These are phyloP conservation scores for Varroa destructor DNA, from an alignment of 1,140 invertebrate genomes.

Conservation along the genomic window DNA sequence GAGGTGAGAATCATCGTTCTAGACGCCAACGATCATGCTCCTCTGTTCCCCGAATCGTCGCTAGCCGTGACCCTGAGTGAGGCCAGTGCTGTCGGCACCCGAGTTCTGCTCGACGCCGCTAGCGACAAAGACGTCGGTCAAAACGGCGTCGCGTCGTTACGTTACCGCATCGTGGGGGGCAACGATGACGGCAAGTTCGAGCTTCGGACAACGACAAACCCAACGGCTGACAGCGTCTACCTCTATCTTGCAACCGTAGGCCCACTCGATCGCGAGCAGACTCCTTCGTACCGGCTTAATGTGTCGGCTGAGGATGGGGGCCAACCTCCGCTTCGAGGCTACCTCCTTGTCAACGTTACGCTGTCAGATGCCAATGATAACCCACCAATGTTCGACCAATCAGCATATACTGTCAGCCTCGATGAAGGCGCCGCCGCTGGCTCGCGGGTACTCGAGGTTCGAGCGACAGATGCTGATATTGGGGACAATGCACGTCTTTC, in stretches of 20 bases:
- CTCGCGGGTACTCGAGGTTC: constrained; percentile 72
- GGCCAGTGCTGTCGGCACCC: constrained; percentile 68
- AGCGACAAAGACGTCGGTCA: constrained; percentile 68
- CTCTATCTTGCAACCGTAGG: constrained; percentile 77
- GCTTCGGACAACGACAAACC: constrained; percentile 69
- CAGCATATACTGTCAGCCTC: constrained; percentile 74
- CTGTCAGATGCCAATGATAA: constrained; percentile 89
- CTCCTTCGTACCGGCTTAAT: constrained; percentile 66
- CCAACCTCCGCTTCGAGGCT: constrained; percentile 61
- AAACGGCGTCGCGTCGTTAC: constrained; percentile 62
- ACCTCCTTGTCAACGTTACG: constrained; percentile 71
- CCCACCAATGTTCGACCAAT: constrained; percentile 79
- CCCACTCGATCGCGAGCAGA: constrained; percentile 70
- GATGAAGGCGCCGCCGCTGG: constrained; percentile 79
- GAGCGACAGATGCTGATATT: constrained; percentile 75
- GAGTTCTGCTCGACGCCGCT: constrained; percentile 69
- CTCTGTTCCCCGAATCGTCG: constrained; percentile 71
- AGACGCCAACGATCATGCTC: constrained; percentile 77
- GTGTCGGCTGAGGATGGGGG: constrained; percentile 78
- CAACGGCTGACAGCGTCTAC: constrained; percentile 64
- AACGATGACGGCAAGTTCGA: constrained; percentile 75
- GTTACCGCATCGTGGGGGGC: constrained; percentile 72
- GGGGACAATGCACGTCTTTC: constrained; percentile 82
- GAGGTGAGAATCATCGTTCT: constrained; percentile 70
- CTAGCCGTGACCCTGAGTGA: constrained; percentile 76